phyloP scores from a whole-genome alignment of 2,888 invertebrate genomes.

The Cephus pygmeus region DNA sequence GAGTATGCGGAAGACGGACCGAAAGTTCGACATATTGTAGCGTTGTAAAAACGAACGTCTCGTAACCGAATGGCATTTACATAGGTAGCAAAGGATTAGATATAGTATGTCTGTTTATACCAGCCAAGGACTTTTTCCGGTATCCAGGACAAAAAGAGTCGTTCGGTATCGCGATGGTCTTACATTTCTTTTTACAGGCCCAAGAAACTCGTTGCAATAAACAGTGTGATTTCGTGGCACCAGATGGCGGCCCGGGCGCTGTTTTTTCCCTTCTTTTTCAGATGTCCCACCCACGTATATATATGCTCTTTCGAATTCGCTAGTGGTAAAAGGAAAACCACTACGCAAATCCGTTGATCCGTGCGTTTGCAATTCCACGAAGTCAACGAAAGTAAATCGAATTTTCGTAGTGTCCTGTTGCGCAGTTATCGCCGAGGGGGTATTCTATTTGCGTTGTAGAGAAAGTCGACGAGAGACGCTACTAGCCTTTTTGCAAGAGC shows the following conservation, averaged over 20 bases:
- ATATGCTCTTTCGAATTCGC: not conserved
- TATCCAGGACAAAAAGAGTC: not conserved
- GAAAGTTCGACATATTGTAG: not conserved
- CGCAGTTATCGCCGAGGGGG: slow-evolving; percentile 17
- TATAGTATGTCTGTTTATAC: not conserved
- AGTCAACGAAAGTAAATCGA: slow-evolving; percentile 16
- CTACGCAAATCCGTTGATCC: not conserved
- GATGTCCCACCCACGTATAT: not conserved
- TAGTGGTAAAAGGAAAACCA: not conserved
- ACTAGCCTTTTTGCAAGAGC: not conserved
- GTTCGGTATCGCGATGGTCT: not conserved
- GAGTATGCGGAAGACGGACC: not conserved
- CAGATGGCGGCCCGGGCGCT: not conserved
- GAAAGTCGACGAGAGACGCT: slow-evolving; percentile 27
- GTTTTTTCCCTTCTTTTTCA: not conserved
- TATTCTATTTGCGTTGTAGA: slow-evolving; percentile 31
- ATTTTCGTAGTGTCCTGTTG: slow-evolving; percentile 15
- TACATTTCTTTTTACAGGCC: not conserved
- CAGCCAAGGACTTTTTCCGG: not conserved
- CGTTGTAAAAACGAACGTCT: not conserved
- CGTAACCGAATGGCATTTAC: not conserved
- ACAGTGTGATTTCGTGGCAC: not conserved
- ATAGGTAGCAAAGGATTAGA: not conserved
- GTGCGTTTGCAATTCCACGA: not conserved
- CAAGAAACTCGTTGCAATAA: not conserved